Base-by-base conservation (phyloP, 2,888 invertebrate genomes). In the Eupithecia vulgata region DNA sequence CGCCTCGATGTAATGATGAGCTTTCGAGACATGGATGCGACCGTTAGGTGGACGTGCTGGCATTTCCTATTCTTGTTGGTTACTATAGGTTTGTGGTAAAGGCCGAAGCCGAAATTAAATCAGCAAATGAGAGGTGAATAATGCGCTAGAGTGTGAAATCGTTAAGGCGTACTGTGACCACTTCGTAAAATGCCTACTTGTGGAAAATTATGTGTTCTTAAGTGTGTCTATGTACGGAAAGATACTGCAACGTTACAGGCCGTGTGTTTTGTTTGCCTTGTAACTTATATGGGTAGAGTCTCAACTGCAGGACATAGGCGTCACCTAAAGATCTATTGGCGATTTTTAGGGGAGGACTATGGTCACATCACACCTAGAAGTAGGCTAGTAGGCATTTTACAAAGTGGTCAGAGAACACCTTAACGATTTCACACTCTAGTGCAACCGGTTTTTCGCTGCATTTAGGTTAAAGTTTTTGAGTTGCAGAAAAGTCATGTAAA, bases 31-130 rank as follows among this genome's bases (percentile, higher is more conserved):
- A 85, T 83, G 71, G 61, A 82, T 82, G 81, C 83, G 81, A 87
- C 93, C 93, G 93, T 92, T 93, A 92, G 80, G 81, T 85, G 68
- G 84, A 88, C 91, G 91, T 88, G 88, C 80, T 81, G 89, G 89
- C 86, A 92, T 92, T 88, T 81, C 15, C 62, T 69, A 81, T 74
- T 52, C 70, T 67, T 70, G 37, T 37, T 8, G 15, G 40, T 61
- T 34, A 79, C 81, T 78, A 67, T 69, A 73, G 77, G 79, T 79
- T 72, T 61, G 76, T 67, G 21, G 59, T 37, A 25, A 61, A 34
- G 37, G 61, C 68, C 74, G 66, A 68, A 67, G 6, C 17, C 35
- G 34, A 67, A 71, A 34, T 25, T 25, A 21, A 1, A 13, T 25
- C 21, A 10, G 48, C 34, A 7, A 8, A n/a, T 21, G 7, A 61